Evolutionary conservation across 2,797 vertebrate genomes (phyloP).

Genomic region (Gymnoscopelus microlampas): DNA sequence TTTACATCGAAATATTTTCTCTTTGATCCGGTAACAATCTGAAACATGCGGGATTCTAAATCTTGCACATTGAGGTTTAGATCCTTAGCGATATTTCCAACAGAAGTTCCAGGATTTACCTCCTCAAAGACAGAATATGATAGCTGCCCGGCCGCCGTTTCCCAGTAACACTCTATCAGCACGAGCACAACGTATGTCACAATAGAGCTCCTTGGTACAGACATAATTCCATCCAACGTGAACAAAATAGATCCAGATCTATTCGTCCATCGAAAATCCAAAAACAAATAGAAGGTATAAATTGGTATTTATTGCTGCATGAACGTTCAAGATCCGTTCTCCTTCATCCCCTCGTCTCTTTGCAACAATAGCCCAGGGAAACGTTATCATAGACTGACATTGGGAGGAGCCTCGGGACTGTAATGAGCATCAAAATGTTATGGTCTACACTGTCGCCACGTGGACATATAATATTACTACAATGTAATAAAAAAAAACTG

Average conservation of each 20-base stretch:
- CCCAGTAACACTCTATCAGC: slow-evolving; percentile 61
- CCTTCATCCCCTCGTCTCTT: neutral
- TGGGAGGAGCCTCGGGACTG: no score
- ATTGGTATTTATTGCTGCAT: no score
- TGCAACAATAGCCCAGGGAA: slow-evolving; percentile 34
- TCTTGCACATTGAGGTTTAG: slow-evolving; percentile 72
- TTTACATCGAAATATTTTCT: slow-evolving; percentile 82
- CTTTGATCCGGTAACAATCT: slow-evolving; percentile 71
- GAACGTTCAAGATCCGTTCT: neutral
- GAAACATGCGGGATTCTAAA: slow-evolving; percentile 77
- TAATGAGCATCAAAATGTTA: no score
- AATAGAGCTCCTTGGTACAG: slow-evolving; percentile 4
- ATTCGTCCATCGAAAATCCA: neutral
- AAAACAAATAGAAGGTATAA: neutral
- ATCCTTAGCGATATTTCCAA: slow-evolving; percentile 79
- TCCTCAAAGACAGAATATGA: slow-evolving; percentile 77
- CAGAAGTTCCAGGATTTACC: slow-evolving; percentile 65
- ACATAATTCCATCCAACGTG: slow-evolving; percentile 4
- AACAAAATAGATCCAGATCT: slow-evolving; percentile 13
- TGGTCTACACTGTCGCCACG: no score
- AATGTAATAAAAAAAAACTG: no score
- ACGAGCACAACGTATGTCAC: slow-evolving; percentile 27
- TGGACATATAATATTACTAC: no score
- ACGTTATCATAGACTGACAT: neutral
- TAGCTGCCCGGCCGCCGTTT: slow-evolving; percentile 63